Evolutionary conservation across 2,888 invertebrate genomes (phyloP), one percentile per base, ranked within the genome.

Genomic region (Orchesella flavescens): DNA sequence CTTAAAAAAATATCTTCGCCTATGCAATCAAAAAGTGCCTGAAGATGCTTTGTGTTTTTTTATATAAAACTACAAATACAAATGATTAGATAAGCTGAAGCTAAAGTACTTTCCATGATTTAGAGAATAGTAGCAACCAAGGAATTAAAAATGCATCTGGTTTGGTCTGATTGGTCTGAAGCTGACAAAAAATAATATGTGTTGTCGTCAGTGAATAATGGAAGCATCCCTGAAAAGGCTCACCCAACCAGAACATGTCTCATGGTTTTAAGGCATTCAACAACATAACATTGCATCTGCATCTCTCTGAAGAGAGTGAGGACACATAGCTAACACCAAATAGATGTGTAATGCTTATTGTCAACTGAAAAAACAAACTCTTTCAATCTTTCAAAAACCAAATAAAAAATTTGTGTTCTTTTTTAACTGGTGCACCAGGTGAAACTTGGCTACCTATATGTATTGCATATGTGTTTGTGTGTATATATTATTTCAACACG

Each of bases 61-160:
- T 55, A 55, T 1, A 57, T 19, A n/a, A 10, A 3, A 61, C 23
- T 61, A 61, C 61, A 61, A 59, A 44, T 61, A 61, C 61, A 61
- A 59, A 44, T 46, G 66, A 80, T 80, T 80, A 80, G 80, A 68
- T 80, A 80, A 80, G 80, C 66, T 61, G 17, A 46, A 61, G 34
- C 61, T 19, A 17, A 63, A 78, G 23, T 71, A 65, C 65, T 66
- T 74, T 81, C 81, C 68, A 74, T 68, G 74, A 74, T 74, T 73
- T 81, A 34, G 59, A 71, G 23, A 65, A 49, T 49, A 15, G 55
- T n/a, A 61, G 19, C 53, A 65, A 46, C 10, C 49, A 49, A 53
- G 68, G 53, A 68, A 68, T 68, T 68, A 68, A 68, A 66, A 68
- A 68, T 68, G 23, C 46, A 68, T 68, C 46, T 68, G 19, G 7